These are phyloP conservation scores for Ametastegia equiseti DNA, from an alignment of 2,888 invertebrate species.

Conservation along the genomic window DNA sequence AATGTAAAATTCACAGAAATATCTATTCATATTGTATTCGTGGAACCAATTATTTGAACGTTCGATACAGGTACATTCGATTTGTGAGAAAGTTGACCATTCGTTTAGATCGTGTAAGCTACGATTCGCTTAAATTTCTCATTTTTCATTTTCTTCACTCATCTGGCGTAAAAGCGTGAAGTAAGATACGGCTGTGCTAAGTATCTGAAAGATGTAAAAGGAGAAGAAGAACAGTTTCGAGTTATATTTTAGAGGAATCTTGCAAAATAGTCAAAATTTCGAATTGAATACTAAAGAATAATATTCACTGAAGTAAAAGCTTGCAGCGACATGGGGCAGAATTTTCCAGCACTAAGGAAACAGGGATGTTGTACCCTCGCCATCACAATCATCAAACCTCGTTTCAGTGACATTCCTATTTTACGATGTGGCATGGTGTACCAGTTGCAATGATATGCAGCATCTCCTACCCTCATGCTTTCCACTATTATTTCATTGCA, in stretches of 20 bases:
- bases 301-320: constrained; percentile 61
- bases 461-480: constrained; percentile 58
- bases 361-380: constrained; percentile 60
- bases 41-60: background rate
- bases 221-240: background rate
- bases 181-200: constrained; percentile 56
- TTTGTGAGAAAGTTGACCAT: background rate
- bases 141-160: constrained; percentile 47
- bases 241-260: background rate
- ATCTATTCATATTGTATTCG: too few relatives aligned
- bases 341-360: constrained; percentile 61
- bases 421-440: constrained; percentile 55
- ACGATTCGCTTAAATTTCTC: background rate
- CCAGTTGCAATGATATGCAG: constrained; percentile 60
- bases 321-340: constrained; percentile 61
- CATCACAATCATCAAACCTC: constrained; percentile 57
- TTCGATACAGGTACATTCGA: background rate
- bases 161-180: constrained; percentile 56
- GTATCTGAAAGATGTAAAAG: constrained; percentile 56
- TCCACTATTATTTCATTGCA: constrained; percentile 61
- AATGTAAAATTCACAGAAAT: too few relatives aligned
- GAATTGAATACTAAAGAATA: background rate
- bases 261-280: background rate
- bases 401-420: constrained; percentile 54
- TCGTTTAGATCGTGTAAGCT: background rate